phyloP scores from a whole-genome alignment of 1,140 invertebrate genomes.

The Megalonaias nervosa region DNA sequence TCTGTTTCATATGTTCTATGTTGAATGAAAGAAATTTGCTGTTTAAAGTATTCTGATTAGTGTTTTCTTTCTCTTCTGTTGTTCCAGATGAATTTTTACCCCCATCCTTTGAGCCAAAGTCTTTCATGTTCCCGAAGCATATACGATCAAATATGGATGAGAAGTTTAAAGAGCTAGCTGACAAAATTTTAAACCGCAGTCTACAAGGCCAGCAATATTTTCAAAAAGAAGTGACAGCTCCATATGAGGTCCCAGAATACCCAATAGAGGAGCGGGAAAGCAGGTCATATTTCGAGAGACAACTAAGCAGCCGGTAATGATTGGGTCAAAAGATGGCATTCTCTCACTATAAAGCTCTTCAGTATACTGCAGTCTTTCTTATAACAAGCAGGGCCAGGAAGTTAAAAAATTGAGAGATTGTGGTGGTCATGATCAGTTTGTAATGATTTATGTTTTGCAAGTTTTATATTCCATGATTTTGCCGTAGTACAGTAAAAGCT shows the following conservation, averaged over 20 bases:
- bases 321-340: too few species aligned
- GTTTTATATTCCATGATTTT: too few species aligned
- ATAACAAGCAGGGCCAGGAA: too few species aligned
- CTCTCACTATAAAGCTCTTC: too few species aligned
- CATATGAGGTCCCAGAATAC: constrained; percentile 96
- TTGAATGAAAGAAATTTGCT: too few species aligned
- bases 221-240: constrained; percentile 42
- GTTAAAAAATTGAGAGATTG: too few species aligned
- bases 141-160: constrained; percentile 52
- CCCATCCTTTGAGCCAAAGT: constrained; percentile 45
- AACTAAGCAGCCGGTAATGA: constrained; percentile 78
- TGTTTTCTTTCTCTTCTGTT: constrained; percentile 5
- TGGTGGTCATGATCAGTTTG: too few species aligned
- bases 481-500: too few species aligned
- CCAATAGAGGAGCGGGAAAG: constrained; percentile 97
- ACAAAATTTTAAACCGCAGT: constrained; percentile 44
- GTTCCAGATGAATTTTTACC: constrained; percentile 29
- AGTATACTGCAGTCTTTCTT: too few species aligned
- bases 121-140: constrained; percentile 56
- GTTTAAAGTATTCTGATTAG: too few species aligned
- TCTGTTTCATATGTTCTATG: too few species aligned
- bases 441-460: too few species aligned
- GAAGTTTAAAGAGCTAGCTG: constrained; percentile 56
- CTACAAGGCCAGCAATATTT: constrained; percentile 29
- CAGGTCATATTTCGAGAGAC: constrained; percentile 91